A percentile compares a stretch with the other conserved stretches of the same genome.
These are phyloP conservation scores for Pungitius pungitius DNA, from an alignment of 2,113 vertebrate species.

Conservation along the genomic window DNA sequence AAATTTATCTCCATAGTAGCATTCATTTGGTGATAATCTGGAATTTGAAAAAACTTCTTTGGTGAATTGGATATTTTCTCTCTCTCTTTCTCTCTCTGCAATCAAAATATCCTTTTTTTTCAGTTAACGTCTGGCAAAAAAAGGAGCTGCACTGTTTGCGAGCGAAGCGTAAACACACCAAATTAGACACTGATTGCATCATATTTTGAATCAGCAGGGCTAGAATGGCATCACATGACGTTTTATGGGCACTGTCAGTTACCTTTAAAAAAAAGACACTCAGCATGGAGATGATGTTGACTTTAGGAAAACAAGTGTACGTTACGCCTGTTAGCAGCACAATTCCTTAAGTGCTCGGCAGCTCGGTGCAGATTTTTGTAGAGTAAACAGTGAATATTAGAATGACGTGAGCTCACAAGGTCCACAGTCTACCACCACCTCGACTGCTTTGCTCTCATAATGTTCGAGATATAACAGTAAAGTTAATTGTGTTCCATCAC, in stretches of 20 bases:
- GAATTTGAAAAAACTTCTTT: slow-evolving; percentile 11
- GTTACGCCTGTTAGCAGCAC: slow-evolving; percentile 58
- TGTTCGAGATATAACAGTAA: slow-evolving; percentile 30
- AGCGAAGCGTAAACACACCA: slow-evolving; percentile 71
- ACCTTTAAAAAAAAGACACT: slow-evolving; percentile 61
- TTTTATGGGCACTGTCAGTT: slow-evolving; percentile 70
- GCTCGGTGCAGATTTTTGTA: slow-evolving; percentile 59
- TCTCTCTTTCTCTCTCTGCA: slow-evolving; percentile 27
- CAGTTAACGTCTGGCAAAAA: slow-evolving; percentile 49
- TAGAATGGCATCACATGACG: slow-evolving; percentile 50
- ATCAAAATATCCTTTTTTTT: slow-evolving; percentile 49
- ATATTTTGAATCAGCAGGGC: slow-evolving; percentile 52
- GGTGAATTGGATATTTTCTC: slow-evolving; percentile 42
- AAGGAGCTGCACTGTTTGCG: slow-evolving; percentile 19
- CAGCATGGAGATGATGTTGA: slow-evolving; percentile 67
- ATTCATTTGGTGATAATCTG: slow-evolving; percentile 24
- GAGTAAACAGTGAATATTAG: slow-evolving; percentile 68
- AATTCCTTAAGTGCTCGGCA: slow-evolving; percentile 64
- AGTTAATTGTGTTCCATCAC: slow-evolving; percentile 25
- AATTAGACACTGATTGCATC: slow-evolving; percentile 72
- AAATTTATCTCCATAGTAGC: slow-evolving; percentile 2
- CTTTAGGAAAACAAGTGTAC: slow-evolving; percentile 66
- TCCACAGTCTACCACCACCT: slow-evolving; percentile 59
- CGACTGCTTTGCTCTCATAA: slow-evolving; percentile 26
- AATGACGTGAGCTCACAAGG: slow-evolving; percentile 49